These are phyloP conservation scores for Acomys russatus DNA, from an alignment of 2,797 vertebrate genomes.

Conservation along the genomic window DNA sequence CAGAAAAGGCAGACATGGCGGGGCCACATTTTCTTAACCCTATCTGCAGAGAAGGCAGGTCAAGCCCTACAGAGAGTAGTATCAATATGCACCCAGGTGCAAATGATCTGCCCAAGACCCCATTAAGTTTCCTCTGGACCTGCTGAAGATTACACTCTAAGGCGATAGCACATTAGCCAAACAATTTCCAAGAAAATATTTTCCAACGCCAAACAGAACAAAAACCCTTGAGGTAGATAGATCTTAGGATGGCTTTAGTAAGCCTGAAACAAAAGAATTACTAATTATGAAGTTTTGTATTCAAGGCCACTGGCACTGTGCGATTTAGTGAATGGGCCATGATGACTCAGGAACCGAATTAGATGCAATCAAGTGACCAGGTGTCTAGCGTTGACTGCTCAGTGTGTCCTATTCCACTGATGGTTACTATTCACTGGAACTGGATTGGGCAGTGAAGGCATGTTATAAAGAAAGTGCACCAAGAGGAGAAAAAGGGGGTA, in stretches of 20 bases:
- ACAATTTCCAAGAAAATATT: not conserved
- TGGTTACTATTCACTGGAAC: slow-evolving; percentile 8
- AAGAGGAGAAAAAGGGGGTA: not conserved
- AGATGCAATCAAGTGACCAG: not conserved
- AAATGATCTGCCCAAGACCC: not conserved
- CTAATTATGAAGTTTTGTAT: slow-evolving; percentile 46
- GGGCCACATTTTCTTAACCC: not conserved
- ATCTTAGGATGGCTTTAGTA: slow-evolving; percentile 16
- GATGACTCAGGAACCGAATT: slow-evolving; percentile 5
- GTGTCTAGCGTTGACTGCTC: not conserved
- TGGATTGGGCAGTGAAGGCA: too few species aligned
- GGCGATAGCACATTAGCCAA: not conserved
- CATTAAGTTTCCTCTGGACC: not conserved
- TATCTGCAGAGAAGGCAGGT: not conserved
- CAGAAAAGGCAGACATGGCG: slow-evolving; percentile 25
- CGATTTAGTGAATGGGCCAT: slow-evolving; percentile 12
- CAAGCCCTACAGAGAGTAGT: not conserved
- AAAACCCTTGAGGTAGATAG: slow-evolving; percentile 38
- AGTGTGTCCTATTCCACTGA: not conserved
- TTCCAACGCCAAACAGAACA: slow-evolving; percentile 60
- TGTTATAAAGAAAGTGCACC: not conserved
- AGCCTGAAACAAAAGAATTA: slow-evolving; percentile 49
- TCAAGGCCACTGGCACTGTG: not conserved
- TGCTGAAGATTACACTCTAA: slow-evolving; percentile 43
- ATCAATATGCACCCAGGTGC: not conserved